Evolutionary conservation across 2,797 vertebrate species (phyloP).

Genomic region (Siniperca obscura): DNA sequence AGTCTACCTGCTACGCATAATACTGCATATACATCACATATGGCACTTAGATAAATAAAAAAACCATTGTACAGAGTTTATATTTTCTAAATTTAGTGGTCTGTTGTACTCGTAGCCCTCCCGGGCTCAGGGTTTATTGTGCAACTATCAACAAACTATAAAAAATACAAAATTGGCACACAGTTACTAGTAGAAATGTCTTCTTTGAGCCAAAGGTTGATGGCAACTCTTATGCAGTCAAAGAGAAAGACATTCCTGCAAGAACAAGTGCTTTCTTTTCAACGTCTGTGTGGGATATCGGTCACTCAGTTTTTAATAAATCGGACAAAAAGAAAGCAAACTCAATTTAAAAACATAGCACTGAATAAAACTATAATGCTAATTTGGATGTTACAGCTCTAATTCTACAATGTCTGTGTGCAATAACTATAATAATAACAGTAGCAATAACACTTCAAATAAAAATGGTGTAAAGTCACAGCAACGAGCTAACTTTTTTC

Average conservation of each 20-base stretch:
- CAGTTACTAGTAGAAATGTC: neutral
- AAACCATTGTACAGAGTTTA: neutral
- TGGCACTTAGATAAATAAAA: neutral
- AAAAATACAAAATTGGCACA: constrained; percentile 19
- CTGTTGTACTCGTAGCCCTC: neutral
- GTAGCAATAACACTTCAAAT: neutral
- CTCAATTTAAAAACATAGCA: neutral
- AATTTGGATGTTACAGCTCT: neutral
- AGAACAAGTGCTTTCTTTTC: neutral
- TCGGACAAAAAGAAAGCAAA: neutral
- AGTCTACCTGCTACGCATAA: neutral
- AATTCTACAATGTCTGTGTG: rapidly evolving
- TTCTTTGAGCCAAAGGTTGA: constrained; percentile 13
- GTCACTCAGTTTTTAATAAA: neutral
- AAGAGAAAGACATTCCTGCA: neutral
- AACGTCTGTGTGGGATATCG: neutral
- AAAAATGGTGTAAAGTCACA: neutral
- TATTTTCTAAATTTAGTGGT: neutral
- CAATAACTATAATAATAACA: too few species aligned
- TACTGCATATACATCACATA: neutral
- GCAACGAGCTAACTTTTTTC: too few species aligned
- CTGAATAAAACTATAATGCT: neutral
- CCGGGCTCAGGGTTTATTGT: neutral
- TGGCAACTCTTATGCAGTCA: neutral
- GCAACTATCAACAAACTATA: constrained; percentile 30